Percentiles rank a stretch among this genome's conserved stretches.
Evolutionary conservation across 2,888 invertebrate species (phyloP).

Genomic region (Carterocephalus palaemon): DNA sequence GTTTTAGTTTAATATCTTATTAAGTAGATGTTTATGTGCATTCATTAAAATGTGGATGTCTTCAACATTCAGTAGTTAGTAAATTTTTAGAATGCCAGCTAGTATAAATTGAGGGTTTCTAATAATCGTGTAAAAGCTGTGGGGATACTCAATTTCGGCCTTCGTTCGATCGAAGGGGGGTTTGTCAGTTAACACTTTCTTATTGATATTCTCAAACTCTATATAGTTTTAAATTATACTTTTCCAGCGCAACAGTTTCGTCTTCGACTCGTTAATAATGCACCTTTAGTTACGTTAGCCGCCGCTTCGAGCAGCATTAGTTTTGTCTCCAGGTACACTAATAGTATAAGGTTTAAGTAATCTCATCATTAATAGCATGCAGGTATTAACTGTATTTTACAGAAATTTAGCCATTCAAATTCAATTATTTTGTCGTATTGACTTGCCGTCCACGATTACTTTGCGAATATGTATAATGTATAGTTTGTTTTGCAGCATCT

Average conservation of each 20-base stretch:
- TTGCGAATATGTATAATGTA: conserved; percentile 56
- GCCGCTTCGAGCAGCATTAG: conserved; percentile 1
- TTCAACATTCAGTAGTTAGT: conserved; percentile 75
- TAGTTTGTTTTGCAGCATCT: conserved; percentile 44
- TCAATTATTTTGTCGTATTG: conserved; percentile 45
- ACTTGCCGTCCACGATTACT: conserved; percentile 74
- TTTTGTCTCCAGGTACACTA: conserved; percentile 17
- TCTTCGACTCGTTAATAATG: conserved; percentile 59
- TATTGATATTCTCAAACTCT: conserved; percentile 24
- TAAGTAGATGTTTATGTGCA: conserved; percentile 72
- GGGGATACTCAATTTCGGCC: conserved; percentile 30
- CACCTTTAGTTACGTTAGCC: conserved; percentile 49
- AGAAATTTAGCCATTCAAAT: conserved; percentile 23
- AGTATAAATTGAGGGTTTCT: conserved; percentile 70
- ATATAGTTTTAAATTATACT: conserved; percentile 32
- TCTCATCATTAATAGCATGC: conserved; percentile 14
- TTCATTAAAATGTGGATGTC: conserved; percentile 65
- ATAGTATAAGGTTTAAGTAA: conserved; percentile 8
- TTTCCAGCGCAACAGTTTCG: conserved; percentile 23
- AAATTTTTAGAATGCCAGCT: conserved; percentile 78
- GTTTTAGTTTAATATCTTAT: conserved; percentile 71
- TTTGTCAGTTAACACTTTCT: conserved; percentile 12
- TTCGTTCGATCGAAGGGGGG: conserved; percentile 22
- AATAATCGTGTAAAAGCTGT: conserved; percentile 46
- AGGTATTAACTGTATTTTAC: conserved; percentile 15